Evolutionary conservation across 2,888 invertebrate genomes (phyloP), one percentile per base, ranked within the genome.

Genomic region (Drosophila algonquin): DNA sequence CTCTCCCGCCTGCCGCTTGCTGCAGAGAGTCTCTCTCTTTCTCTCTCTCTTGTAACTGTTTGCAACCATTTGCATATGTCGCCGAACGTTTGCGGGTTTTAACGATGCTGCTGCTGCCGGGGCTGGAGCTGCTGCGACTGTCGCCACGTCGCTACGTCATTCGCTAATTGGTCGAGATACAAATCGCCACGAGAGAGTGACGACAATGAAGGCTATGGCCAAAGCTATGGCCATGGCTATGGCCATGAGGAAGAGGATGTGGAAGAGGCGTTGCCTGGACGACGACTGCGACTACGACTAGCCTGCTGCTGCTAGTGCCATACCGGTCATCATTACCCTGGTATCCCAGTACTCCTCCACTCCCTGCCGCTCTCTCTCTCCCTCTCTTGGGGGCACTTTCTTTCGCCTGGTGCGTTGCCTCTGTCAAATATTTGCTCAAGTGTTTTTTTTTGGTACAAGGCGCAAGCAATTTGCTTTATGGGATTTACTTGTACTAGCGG

Each of bases 141-240:
- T 75, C 63, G 70, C 74, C 76, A 75, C 80, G 68, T 81, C 70
- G 84, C 84, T 80, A 80, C 89, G 83, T 84, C 87, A 84, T 81
- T 83, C 84, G 84, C 87, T 89, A 85, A 85, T 85, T 85, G 84
- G 87, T 89, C 69, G 63, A 68, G 89, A 85, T 85, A 79, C 64
- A 71, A 72, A 84, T 88, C 84, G 81, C 74, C 69, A 64, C 62
- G 62, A 73, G 73, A 76, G 73, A 68, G 67, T 67, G 69, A 69
- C 67, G 57, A 67, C 69, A 57, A 57, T 45, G 45, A 35, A 45
- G 69, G 32, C 45, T 50, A 24, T 50, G n/a, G 14, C 14, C 14
- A 21, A 16, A 3, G 58, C 4, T 14, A 58, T 35, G 16, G 59
- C 40, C 14, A 62, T 35, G 14, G 59, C 40, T 14, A 47, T 47